Base-by-base conservation (phyloP, 2,797 vertebrate genomes). In the Phalanger gymnotis region DNA sequence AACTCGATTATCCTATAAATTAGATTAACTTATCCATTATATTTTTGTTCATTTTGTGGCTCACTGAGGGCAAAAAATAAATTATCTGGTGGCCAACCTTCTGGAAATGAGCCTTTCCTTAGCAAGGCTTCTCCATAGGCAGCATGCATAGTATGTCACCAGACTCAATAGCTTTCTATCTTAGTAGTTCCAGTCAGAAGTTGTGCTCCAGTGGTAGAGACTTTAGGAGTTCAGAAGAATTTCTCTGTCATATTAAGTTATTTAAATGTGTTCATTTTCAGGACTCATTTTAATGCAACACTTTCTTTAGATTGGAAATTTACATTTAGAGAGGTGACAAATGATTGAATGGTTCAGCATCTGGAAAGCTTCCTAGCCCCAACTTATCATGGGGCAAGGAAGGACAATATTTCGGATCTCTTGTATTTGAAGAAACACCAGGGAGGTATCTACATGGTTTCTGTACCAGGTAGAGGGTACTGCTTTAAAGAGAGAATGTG, bases 251-350 rank as follows among this genome's bases (percentile, higher is more conserved):
- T 13, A 95, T 34, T 58, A 31, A 4, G 52, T 34, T 16, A 57
- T 81, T 30, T 58, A 22, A 91, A n/a, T 54, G 30, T n/a, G 1
- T 28, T 31, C n/a, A 22, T 92, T 93, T 89, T 54, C 53, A 12
- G 57, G 51, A 25, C 27, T 94, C 19, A 90, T 56, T 94, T 94
- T 53, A 47, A 90, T 0, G 4, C 61, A 34, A 56, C n/a, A 66
- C 55, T 94, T 56, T 55, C 56, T 61, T 92, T 94, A 89, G 94
- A 92, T n/a, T 91, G 92, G 66, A 93, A 53, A 94, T 10, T 14
- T 34, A 30, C 73, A 54, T 94, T 95, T 94, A 40, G 90, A 22
- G 31, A 94, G 27, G 58, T 93, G 31, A 92, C 53, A 19, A 95
- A 91, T 94, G 11, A 95, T 53, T 94, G 57, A 22, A 73, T 94